phyloP scores from a whole-genome alignment of 92 coral and sea anemone genomes.

The Porites cylindrica region DNA sequence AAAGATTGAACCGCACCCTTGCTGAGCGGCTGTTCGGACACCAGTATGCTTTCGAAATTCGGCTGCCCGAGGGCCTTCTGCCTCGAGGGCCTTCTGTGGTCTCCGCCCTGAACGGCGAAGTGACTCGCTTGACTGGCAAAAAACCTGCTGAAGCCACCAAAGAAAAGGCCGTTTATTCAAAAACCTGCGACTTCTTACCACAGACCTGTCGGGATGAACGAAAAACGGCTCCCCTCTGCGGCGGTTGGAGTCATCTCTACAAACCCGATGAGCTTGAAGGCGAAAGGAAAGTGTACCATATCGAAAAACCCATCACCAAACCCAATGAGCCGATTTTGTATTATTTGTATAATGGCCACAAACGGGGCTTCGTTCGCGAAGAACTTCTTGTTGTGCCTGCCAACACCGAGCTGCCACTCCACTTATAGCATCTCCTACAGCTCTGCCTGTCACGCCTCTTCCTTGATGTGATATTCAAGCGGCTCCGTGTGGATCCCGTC shows the following conservation, averaged over 20 bases:
- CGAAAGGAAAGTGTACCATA: background rate
- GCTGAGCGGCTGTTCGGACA: no score
- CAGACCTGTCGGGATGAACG: no score
- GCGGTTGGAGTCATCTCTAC: background rate
- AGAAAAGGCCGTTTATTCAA: background rate
- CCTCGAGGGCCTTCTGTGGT: background rate
- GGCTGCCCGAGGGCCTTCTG: background rate
- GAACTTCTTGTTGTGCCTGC: background rate
- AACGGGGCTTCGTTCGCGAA: background rate
- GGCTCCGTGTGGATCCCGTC: constrained; percentile 2
- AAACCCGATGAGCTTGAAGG: background rate
- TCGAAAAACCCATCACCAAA: no score
- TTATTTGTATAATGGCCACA: background rate
- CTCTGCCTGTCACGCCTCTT: background rate
- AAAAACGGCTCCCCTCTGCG: background rate
- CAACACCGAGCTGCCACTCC: background rate
- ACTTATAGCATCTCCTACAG: no score
- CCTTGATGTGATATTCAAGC: background rate
- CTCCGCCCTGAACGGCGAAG: background rate
- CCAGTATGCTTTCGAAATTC: background rate
- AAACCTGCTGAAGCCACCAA: background rate
- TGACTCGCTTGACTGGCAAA: background rate
- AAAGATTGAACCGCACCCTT: no score
- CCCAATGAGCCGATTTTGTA: background rate
- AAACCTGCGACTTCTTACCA: background rate